Conservation (phyloP, 2,888 invertebrate genomes). For the Scrobipalpa costella region DNA sequence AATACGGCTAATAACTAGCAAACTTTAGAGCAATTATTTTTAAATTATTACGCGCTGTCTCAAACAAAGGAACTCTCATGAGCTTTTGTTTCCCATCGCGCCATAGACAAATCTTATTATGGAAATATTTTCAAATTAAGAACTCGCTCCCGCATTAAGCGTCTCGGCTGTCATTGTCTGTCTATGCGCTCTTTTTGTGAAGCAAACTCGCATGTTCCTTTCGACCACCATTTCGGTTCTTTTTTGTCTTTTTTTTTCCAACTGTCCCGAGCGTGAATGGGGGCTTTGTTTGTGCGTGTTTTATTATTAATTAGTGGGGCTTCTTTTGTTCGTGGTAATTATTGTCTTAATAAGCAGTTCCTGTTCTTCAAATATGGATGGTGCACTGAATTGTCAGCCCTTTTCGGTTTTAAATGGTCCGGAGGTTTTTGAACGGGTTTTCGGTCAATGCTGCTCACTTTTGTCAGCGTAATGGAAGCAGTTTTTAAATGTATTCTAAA, state of each 20-base stretch:
- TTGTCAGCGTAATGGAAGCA: conserved; percentile 27
- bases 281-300: conserved; percentile 79
- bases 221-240: conserved; percentile 80
- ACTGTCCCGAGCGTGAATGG: conserved; percentile 78
- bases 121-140: conserved; percentile 81
- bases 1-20: conserved; percentile 70
- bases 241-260: conserved; percentile 56
- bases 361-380: conserved; percentile 71
- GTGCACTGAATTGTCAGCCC: conserved; percentile 66
- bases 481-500: conserved; percentile 10
- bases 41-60: conserved; percentile 71
- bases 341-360: conserved; percentile 81
- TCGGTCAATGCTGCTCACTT: conserved; percentile 36
- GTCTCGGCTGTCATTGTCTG: conserved; percentile 79
- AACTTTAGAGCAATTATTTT: conserved; percentile 50
- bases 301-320: conserved; percentile 81
- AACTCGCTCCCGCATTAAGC: conserved; percentile 80
- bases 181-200: conserved; percentile 78
- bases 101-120: conserved; percentile 81
- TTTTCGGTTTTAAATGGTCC: conserved; percentile 60
- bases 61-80: conserved; percentile 62
- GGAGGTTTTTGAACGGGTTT: conserved; percentile 50
- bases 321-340: conserved; percentile 79
- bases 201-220: conserved; percentile 75
- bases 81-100: conserved; percentile 72